Conservation (phyloP, 2,888 invertebrate species). For the Biston stratarius region DNA sequence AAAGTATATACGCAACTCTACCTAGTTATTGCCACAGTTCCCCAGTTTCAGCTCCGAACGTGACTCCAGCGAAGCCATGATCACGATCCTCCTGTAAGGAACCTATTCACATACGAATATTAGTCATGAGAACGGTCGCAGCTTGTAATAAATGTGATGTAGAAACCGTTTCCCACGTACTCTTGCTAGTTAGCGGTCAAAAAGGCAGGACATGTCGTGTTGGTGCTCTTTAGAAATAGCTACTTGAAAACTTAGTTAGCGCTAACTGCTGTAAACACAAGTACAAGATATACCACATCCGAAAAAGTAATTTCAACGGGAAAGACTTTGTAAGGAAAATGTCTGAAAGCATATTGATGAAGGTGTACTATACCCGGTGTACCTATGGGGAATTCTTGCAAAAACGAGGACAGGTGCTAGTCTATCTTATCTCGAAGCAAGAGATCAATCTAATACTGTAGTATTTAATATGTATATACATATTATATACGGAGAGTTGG, state of each 20-base stretch:
- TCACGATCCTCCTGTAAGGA: constrained; percentile 52
- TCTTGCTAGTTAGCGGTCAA: background rate
- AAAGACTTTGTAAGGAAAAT: too few species aligned
- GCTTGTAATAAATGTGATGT: background rate
- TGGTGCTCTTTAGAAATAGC: background rate
- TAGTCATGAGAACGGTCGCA: constrained; percentile 8
- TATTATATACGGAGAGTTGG: too few species aligned
- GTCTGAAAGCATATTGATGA: too few species aligned
- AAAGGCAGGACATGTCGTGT: background rate
- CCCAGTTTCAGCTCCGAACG: constrained; percentile 41
- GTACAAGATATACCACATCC: too few species aligned
- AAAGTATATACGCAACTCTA: background rate
- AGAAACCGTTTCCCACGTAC: background rate
- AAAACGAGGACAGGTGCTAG: too few species aligned
- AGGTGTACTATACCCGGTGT: too few species aligned
- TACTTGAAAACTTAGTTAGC: background rate
- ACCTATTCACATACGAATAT: constrained; percentile 26
- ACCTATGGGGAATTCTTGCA: too few species aligned
- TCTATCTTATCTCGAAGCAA: too few species aligned
- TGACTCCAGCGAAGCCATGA: constrained; percentile 42
- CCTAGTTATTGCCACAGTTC: constrained; percentile 11
- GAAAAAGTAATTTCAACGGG: too few species aligned
- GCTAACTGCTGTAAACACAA: too few species aligned
- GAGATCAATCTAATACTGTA: too few species aligned
- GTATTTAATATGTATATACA: too few species aligned